These are phyloP conservation scores for Lophura nycthemera DNA, from an alignment of 2,113 vertebrate species.

Conservation along the genomic window DNA sequence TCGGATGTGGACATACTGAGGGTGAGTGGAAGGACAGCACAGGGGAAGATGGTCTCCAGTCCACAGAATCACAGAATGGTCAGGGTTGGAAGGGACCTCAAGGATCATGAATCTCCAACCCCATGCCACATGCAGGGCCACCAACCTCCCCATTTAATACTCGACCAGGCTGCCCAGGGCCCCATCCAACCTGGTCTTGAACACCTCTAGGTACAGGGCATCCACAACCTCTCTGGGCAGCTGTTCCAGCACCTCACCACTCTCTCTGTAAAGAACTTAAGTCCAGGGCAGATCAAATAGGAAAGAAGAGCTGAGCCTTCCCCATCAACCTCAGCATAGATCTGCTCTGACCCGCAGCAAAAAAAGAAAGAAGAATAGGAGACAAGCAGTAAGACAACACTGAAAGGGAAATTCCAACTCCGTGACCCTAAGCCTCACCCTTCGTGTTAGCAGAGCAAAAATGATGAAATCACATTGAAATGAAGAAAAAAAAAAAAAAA, in stretches of 20 bases:
- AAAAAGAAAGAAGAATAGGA: conserved; percentile 26
- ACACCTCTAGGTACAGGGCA: too few species aligned
- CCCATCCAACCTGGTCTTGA: too few species aligned
- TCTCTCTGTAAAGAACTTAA: too few species aligned
- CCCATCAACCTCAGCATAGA: not conserved
- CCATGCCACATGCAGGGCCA: too few species aligned
- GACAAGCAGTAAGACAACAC: conserved; percentile 44
- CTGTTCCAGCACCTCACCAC: too few species aligned
- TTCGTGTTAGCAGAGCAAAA: conserved; percentile 1
- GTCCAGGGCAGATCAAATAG: not conserved
- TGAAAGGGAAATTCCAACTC: conserved; percentile 71
- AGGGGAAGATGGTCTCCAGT: not conserved
- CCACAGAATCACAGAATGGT: not conserved
- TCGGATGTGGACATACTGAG: not conserved
- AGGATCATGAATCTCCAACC: too few species aligned
- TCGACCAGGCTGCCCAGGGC: too few species aligned
- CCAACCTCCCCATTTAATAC: too few species aligned
- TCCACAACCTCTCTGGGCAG: too few species aligned
- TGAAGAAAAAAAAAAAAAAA: not conserved
- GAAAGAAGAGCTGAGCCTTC: not conserved
- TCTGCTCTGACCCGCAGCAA: conserved; percentile 19
- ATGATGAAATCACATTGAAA: not conserved
- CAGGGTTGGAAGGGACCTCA: too few species aligned
- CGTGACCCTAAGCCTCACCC: conserved; percentile 32
- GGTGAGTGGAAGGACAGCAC: not conserved